Evolutionary conservation across 2,797 vertebrate genomes (phyloP).

Genomic region (Serranus cabrilla): DNA sequence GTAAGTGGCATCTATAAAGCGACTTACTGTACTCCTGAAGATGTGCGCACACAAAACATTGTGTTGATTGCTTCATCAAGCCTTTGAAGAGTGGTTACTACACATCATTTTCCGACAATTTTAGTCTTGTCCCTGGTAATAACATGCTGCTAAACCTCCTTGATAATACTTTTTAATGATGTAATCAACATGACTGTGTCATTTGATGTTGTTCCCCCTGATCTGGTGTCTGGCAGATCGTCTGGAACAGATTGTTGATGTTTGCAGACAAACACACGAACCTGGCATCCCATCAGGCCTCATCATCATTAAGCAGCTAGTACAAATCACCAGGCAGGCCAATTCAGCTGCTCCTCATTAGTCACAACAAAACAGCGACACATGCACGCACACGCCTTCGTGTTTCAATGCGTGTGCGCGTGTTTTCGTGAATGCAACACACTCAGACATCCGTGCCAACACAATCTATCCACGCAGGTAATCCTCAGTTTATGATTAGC

Average conservation of each 20-base stretch:
- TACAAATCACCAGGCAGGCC: constrained; percentile 87
- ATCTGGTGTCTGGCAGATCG: constrained; percentile 84
- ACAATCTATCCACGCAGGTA: constrained; percentile 48
- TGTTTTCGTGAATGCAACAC: neutral
- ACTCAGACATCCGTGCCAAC: constrained; percentile 19
- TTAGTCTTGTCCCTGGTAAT: constrained; percentile 74
- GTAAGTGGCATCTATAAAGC: constrained; percentile 32
- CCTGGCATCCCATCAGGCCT: constrained; percentile 88
- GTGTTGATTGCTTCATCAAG: constrained; percentile 63
- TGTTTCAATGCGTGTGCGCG: constrained; percentile 7
- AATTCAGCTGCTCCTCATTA: constrained; percentile 88
- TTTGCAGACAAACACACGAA: constrained; percentile 87
- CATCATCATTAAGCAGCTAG: constrained; percentile 89
- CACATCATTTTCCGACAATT: constrained; percentile 69
- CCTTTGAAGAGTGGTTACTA: constrained; percentile 66
- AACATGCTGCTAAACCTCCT: constrained; percentile 77
- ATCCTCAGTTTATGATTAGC: constrained; percentile 67
- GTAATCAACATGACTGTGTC: constrained; percentile 84
- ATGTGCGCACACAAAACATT: constrained; percentile 36
- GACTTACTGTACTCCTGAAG: constrained; percentile 49
- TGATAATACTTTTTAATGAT: constrained; percentile 84
- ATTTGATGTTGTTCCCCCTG: constrained; percentile 76
- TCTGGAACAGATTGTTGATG: constrained; percentile 89
- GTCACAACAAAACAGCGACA: constrained; percentile 81
- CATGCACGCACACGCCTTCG: constrained; percentile 41